phyloP scores from a whole-genome alignment of 2,797 vertebrate species.

The Crenuchus spilurus region DNA sequence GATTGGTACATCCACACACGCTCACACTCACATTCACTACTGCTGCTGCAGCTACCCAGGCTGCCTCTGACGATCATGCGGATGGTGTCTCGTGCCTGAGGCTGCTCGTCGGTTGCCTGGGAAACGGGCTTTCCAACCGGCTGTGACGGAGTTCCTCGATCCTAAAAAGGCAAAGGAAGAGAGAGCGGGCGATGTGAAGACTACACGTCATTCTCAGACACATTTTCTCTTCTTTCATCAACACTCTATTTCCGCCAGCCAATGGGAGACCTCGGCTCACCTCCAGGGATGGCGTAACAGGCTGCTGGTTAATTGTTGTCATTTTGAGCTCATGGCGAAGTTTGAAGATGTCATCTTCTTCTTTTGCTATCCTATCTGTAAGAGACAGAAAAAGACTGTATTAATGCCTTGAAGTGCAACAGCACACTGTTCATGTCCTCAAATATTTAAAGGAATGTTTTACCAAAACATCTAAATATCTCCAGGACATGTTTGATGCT shows the following conservation, averaged over 20 bases:
- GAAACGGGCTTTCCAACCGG: conserved; percentile 80
- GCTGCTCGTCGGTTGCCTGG: conserved; percentile 79
- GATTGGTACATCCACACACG: conserved; percentile 10
- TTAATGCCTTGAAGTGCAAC: not conserved
- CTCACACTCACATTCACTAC: conserved; percentile 90
- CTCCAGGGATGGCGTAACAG: conserved; percentile 80
- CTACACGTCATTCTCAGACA: conserved; percentile 30
- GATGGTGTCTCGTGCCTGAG: conserved; percentile 89
- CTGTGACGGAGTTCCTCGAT: conserved; percentile 81
- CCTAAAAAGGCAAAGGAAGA: conserved; percentile 66
- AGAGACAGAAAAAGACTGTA: not conserved
- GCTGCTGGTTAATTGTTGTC: conserved; percentile 87
- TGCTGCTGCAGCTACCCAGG: conserved; percentile 96
- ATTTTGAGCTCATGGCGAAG: conserved; percentile 92
- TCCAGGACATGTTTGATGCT: too few relatives aligned
- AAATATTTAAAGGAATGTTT: too few relatives aligned
- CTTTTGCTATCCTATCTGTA: conserved; percentile 89
- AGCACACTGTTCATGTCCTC: not conserved
- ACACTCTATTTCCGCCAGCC: conserved; percentile 24
- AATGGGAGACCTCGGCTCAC: conserved; percentile 68
- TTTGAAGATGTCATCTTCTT: conserved; percentile 97
- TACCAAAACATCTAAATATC: too few relatives aligned
- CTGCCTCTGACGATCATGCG: conserved; percentile 97
- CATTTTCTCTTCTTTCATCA: conserved; percentile 25
- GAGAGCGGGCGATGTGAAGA: conserved; percentile 31